Evolutionary conservation across 2,797 vertebrate genomes (phyloP).

Genomic region (Dromococcyx pavoninus): DNA sequence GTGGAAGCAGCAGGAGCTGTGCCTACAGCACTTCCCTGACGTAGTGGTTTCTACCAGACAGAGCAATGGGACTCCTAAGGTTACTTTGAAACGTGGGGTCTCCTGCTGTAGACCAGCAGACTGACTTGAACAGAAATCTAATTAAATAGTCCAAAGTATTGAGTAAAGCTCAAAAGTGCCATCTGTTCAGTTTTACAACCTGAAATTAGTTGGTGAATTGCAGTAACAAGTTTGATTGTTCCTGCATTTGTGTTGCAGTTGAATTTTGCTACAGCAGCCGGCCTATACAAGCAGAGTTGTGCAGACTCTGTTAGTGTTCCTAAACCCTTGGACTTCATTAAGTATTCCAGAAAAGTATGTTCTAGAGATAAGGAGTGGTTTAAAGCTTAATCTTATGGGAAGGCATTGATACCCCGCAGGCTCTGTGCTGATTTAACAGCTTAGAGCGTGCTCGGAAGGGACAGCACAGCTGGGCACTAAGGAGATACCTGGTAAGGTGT

Average conservation of each 20-base stretch:
- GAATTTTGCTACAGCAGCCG: not conserved
- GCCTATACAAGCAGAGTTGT: not conserved
- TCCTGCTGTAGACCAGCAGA: constrained; percentile 12
- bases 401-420: not conserved
- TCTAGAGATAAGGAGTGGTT: not conserved
- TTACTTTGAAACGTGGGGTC: constrained; percentile 43
- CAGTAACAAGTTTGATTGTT: constrained; percentile 7
- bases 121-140: constrained; percentile 31
- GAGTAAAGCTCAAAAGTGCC: constrained; percentile 41
- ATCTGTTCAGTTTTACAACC: constrained; percentile 51
- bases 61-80: constrained; percentile 9
- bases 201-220: not conserved
- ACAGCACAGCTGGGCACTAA: not conserved
- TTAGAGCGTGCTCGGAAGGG: not conserved
- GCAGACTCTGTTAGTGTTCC: not conserved
- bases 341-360: not conserved
- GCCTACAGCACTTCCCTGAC: constrained; percentile 26
- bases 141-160: constrained; percentile 30
- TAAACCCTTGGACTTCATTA: not conserved
- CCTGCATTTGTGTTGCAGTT: not conserved
- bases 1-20: constrained; percentile 21
- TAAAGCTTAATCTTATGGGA: not conserved
- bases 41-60: constrained; percentile 20
- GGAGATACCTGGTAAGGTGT: accelerated
- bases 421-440: not conserved